Percentiles rank a stretch among this genome's conserved stretches.
Conservation (phyloP, 2,797 vertebrate species). For the Poliocrania exsul region DNA sequence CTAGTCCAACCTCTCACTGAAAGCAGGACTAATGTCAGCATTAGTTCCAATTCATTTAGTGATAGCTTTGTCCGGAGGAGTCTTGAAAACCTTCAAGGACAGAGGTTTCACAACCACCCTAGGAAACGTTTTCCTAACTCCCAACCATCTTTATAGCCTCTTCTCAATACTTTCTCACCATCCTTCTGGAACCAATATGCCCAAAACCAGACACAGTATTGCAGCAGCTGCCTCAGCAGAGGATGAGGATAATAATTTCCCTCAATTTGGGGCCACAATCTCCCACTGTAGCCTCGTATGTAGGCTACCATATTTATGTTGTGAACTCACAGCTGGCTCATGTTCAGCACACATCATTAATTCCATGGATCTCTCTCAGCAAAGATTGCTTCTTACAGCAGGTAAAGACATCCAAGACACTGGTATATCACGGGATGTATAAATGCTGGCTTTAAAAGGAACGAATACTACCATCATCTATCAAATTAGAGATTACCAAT, state of each 20-base stretch:
- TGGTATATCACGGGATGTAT: background rate
- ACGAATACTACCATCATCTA: background rate
- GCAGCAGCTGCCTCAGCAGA: background rate
- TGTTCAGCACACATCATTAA: background rate
- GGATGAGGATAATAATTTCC: background rate
- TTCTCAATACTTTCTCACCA: background rate
- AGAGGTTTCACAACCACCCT: background rate
- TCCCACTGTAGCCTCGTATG: background rate
- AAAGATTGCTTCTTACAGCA: background rate
- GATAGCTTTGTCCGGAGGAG: background rate
- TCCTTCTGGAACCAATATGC: background rate
- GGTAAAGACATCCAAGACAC: background rate
- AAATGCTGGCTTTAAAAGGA: background rate
- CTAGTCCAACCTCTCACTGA: background rate
- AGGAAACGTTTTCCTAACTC: background rate
- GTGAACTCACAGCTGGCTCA: background rate
- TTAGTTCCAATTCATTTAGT: background rate
- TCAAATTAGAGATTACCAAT: background rate
- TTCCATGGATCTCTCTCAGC: background rate
- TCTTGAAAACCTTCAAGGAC: background rate
- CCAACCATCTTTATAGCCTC: background rate
- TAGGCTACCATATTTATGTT: background rate
- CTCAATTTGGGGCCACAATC: background rate
- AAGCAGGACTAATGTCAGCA: background rate
- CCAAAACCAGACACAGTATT: background rate